Evolutionary conservation across 2,113 vertebrate genomes (phyloP).

Genomic region (Anoura caudifer): DNA sequence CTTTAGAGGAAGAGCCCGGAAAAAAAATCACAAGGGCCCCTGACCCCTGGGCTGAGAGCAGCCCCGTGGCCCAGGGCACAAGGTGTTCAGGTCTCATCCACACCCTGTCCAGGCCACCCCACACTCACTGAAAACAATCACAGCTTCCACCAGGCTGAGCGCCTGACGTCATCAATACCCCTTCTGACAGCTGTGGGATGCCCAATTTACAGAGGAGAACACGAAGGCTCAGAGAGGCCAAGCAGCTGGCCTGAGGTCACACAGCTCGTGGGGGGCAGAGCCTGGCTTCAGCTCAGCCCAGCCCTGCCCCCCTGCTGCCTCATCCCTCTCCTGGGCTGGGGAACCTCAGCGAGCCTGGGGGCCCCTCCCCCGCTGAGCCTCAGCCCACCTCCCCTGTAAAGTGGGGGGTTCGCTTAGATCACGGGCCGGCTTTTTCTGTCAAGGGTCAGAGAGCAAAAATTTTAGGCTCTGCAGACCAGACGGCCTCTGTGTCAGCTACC

Average conservation of each 20-base stretch:
- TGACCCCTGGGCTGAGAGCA: neutral
- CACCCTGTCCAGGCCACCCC: fast-evolving
- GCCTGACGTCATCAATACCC: neutral
- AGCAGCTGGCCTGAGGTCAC: neutral
- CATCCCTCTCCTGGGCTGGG: fast-evolving
- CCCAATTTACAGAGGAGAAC: too few relatives aligned
- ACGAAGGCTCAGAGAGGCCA: neutral
- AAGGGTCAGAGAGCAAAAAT: neutral
- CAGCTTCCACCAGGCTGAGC: neutral
- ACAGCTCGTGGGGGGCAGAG: neutral
- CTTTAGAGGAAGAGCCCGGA: neutral
- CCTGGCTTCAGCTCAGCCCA: neutral
- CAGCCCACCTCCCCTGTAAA: neutral
- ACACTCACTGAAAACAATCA: neutral
- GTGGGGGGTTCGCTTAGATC: neutral
- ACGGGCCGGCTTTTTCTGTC: neutral
- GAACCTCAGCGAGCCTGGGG: neutral
- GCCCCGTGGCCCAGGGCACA: too few relatives aligned
- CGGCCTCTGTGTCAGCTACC: neutral
- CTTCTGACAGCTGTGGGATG: neutral
- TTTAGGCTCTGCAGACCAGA: neutral
- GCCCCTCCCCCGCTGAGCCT: neutral
- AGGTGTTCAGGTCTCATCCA: neutral
- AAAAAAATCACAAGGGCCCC: neutral
- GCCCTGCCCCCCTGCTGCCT: neutral